A percentile compares a stretch with the other conserved stretches of the same genome.
phyloP scores from a whole-genome alignment of 1,140 invertebrate species.

The Spodoptera frugiperda region DNA sequence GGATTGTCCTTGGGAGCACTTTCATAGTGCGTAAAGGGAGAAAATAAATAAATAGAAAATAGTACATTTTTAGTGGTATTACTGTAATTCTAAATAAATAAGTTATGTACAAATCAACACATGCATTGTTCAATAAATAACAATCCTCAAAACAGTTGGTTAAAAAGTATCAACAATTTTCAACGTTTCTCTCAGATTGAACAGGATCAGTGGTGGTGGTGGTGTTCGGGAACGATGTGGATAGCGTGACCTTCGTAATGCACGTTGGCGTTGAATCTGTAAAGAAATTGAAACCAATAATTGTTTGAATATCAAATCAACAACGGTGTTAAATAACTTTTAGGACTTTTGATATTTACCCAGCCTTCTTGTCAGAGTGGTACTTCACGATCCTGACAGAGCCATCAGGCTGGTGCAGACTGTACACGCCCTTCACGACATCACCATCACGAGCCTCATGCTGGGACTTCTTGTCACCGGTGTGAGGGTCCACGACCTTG shows the following conservation, averaged over 20 bases:
- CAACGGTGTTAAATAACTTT: too few relatives aligned
- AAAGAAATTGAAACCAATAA: neutral
- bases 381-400: conserved; percentile 71
- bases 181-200: neutral
- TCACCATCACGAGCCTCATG: conserved; percentile 71
- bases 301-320: too few relatives aligned
- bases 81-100: too few relatives aligned
- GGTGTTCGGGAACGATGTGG: conserved; percentile 59
- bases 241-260: conserved; percentile 58
- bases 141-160: too few relatives aligned
- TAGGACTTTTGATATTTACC: conserved; percentile 34
- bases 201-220: conserved; percentile 35
- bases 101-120: too few relatives aligned
- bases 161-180: too few relatives aligned
- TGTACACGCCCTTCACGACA: conserved; percentile 79
- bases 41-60: too few relatives aligned
- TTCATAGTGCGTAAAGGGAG: too few relatives aligned
- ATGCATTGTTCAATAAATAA: too few relatives aligned
- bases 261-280: conserved; percentile 66
- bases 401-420: conserved; percentile 80
- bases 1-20: too few relatives aligned
- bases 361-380: conserved; percentile 70
- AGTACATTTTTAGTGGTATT: too few relatives aligned
- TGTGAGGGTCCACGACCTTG: conserved; percentile 71
- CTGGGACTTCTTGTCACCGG: conserved; percentile 66